Evolutionary conservation across 2,888 invertebrate genomes (phyloP).

Genomic region (Xestia xanthographa): DNA sequence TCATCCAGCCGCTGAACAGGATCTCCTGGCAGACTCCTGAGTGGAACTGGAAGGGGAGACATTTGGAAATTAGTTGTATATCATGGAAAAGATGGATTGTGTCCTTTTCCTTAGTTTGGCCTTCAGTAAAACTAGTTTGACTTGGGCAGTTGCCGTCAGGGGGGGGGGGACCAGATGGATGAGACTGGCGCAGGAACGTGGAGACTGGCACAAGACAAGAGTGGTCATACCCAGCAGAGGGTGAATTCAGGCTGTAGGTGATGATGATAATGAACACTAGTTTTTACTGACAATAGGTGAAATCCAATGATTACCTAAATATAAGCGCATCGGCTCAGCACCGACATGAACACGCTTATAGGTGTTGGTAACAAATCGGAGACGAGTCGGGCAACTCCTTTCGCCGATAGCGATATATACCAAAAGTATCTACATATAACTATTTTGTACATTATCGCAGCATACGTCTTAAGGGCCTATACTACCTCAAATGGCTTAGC

Average conservation of each 20-base stretch:
- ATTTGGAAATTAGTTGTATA: background rate
- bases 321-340: background rate
- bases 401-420: background rate
- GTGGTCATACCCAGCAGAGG: no score
- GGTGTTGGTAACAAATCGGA: no score
- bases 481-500: no score
- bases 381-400: background rate
- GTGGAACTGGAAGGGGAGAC: slow-evolving; percentile 92
- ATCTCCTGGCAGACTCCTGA: slow-evolving; percentile 94
- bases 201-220: no score
- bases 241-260: no score
- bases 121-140: background rate
- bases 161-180: no score
- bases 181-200: no score
- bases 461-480: no score
- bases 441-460: background rate
- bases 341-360: background rate
- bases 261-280: background rate
- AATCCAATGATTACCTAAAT: background rate
- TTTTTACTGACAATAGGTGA: background rate
- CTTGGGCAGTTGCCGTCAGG: no score
- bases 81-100: background rate
- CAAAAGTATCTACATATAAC: background rate
- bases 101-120: background rate
- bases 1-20: slow-evolving; percentile 95